Conservation (phyloP, 2,113 vertebrate genomes). For the Meleagris gallopavo region DNA sequence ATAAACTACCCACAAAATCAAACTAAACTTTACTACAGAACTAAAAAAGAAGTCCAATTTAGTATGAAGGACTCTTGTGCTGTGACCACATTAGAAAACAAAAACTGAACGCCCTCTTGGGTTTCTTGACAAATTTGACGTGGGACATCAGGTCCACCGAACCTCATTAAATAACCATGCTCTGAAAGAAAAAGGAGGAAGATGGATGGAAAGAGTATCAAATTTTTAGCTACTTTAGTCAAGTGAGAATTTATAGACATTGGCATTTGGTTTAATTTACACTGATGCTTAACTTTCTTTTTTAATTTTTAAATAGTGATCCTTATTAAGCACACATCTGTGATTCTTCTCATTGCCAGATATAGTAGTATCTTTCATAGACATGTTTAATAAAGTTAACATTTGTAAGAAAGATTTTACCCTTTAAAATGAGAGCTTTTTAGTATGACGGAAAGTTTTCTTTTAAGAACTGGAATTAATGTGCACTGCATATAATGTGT, state of each 20-base stretch:
- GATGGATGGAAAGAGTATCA: not conserved
- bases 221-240: not conserved
- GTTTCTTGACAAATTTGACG: not conserved
- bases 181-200: not conserved
- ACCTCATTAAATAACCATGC: not conserved
- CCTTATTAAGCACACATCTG: not conserved
- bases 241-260: not conserved
- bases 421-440: slow-evolving; percentile 50
- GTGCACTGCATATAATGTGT: slow-evolving; percentile 27
- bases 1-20: not conserved
- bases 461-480: slow-evolving; percentile 48
- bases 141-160: not conserved
- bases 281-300: not conserved
- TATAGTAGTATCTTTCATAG: slow-evolving; percentile 19
- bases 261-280: not conserved
- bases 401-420: slow-evolving; percentile 31
- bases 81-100: not conserved
- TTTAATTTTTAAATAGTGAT: not conserved
- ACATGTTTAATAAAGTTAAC: slow-evolving; percentile 43
- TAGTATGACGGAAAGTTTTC: slow-evolving; percentile 33
- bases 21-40: not conserved
- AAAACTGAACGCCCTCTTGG: not conserved
- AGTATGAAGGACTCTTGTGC: accelerated
- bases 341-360: slow-evolving; percentile 9
- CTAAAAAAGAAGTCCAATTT: not conserved